These are phyloP conservation scores for Aphaenogaster rudis DNA, from an alignment of 1,140 invertebrate genomes.

Conservation along the genomic window DNA sequence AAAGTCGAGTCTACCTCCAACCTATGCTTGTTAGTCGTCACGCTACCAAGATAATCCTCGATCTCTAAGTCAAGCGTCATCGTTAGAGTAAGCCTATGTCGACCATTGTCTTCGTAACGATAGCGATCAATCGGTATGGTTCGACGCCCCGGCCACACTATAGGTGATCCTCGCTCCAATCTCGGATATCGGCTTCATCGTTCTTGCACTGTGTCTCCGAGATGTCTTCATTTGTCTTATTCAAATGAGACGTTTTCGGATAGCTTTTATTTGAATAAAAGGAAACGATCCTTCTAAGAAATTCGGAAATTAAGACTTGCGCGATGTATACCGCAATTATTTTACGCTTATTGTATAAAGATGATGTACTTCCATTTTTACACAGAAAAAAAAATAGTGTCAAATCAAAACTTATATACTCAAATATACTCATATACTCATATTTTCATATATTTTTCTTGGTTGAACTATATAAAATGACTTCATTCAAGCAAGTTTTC, in stretches of 20 bases:
- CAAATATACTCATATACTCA: too few species aligned
- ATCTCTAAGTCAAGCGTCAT: constrained; percentile 72
- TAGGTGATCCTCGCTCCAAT: constrained; percentile 73
- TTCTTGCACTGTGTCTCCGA: constrained; percentile 67
- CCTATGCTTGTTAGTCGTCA: constrained; percentile 71
- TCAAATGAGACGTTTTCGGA: constrained; percentile 76
- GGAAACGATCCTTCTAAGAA: neutral
- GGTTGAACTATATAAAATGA: too few species aligned
- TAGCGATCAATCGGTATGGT: constrained; percentile 81
- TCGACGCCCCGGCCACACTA: constrained; percentile 70
- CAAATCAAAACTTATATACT: too few species aligned
- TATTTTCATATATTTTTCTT: too few species aligned
- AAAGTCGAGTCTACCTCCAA: constrained; percentile 63
- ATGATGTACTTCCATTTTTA: neutral
- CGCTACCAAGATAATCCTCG: constrained; percentile 71
- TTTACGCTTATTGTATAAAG: neutral
- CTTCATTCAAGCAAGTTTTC: too few species aligned
- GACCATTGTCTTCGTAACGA: constrained; percentile 82
- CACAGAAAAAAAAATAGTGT: too few species aligned
- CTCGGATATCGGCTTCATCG: constrained; percentile 70
- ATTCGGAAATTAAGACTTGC: neutral
- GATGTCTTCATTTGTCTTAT: constrained; percentile 84
- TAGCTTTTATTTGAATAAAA: constrained; percentile 13
- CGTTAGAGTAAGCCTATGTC: constrained; percentile 77
- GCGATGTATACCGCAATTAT: neutral